A percentile compares a stretch with the other conserved stretches of the same genome.
phyloP scores from a whole-genome alignment of 2,888 invertebrate species.

The Erebia ligea region DNA sequence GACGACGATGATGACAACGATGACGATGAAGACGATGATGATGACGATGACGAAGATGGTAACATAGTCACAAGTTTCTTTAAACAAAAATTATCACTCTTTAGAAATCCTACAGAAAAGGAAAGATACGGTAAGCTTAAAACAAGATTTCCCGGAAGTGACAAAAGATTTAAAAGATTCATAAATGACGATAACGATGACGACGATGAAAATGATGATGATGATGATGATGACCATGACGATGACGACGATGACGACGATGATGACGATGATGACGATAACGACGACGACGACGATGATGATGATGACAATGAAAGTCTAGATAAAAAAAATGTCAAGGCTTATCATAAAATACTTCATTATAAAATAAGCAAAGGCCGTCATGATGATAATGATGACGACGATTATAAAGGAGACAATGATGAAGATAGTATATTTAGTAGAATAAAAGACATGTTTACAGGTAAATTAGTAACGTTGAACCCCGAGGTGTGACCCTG shows the following conservation, averaged over 20 bases:
- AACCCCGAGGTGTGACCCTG: slow-evolving; percentile 66
- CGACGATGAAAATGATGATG: slow-evolving; percentile 66
- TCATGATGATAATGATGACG: slow-evolving; percentile 66
- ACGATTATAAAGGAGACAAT: slow-evolving; percentile 70
- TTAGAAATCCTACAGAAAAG: slow-evolving; percentile 60
- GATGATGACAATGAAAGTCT: slow-evolving; percentile 53
- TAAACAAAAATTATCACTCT: slow-evolving; percentile 32
- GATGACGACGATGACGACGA: slow-evolving; percentile 70
- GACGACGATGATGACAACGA: slow-evolving; percentile 70
- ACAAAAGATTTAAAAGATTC: slow-evolving; percentile 51
- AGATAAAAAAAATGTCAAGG: slow-evolving; percentile 71
- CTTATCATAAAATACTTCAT: slow-evolving; percentile 41
- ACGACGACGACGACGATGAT: slow-evolving; percentile 66
- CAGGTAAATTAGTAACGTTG: slow-evolving; percentile 78
- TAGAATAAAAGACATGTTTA: slow-evolving; percentile 79
- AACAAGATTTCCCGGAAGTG: slow-evolving; percentile 34
- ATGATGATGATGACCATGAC: slow-evolving; percentile 72
- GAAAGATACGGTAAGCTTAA: slow-evolving; percentile 48
- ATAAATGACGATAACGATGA: slow-evolving; percentile 65
- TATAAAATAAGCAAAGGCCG: slow-evolving; percentile 42
- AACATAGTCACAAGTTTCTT: slow-evolving; percentile 42
- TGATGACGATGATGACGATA: slow-evolving; percentile 56
- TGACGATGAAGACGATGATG: slow-evolving; percentile 72
- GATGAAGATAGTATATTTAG: slow-evolving; percentile 78
- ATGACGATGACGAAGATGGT: slow-evolving; percentile 70